Conservation (phyloP, 2,113 vertebrate genomes). For the Opisthocomus hoazin region DNA sequence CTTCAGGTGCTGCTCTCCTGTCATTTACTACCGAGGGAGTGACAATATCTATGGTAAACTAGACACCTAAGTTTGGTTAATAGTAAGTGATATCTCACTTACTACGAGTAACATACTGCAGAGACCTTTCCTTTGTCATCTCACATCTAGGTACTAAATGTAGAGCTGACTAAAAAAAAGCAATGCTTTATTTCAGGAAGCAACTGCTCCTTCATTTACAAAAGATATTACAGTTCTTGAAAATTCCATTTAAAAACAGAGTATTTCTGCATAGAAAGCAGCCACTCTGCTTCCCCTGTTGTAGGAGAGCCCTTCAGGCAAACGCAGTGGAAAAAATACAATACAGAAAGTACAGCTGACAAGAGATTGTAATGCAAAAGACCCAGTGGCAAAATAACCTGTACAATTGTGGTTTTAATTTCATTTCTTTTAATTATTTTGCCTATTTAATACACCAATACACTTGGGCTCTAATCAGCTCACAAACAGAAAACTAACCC, state of each 20-base stretch:
- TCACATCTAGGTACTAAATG: not conserved
- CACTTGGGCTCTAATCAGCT: not conserved
- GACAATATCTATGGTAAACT: not conserved
- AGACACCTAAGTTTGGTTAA: not conserved
- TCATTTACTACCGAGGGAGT: not conserved
- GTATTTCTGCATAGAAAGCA: not conserved
- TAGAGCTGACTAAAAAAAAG: not conserved
- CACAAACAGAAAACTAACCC: not conserved
- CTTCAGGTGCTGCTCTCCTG: not conserved
- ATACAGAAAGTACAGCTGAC: not conserved
- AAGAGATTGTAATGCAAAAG: not conserved
- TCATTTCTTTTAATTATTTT: not conserved
- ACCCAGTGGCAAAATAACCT: not conserved
- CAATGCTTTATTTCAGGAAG: not conserved
- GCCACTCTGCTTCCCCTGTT: not conserved
- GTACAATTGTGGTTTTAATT: not conserved
- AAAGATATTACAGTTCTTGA: not conserved
- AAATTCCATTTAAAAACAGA: not conserved
- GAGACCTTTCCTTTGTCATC: not conserved
- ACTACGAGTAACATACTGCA: not conserved
- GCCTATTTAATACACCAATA: not conserved
- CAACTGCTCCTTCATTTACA: not conserved
- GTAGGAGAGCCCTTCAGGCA: not conserved
- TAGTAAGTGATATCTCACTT: no score
- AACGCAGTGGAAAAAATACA: not conserved